Base-by-base conservation (phyloP, 2,888 invertebrate species). In the Eupithecia subfuscata region DNA sequence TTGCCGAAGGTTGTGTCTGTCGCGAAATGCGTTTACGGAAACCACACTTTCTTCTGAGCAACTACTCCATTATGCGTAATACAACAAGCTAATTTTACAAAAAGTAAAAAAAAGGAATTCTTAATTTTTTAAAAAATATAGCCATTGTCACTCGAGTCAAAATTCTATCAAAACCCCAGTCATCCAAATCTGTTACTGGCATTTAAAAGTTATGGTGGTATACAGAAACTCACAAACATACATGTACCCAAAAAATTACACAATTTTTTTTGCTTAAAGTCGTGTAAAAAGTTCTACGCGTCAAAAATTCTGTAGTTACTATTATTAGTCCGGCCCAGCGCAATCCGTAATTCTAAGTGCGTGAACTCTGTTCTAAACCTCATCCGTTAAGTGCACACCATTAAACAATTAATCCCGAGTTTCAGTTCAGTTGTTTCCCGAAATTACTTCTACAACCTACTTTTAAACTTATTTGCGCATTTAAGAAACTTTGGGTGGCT, bases 351-450 rank as follows among this genome's bases (percentile, higher is more conserved):
- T 67, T 56, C 69, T 5, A 65, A 74, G 48, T 67, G 74, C 65
- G 74, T 72, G 60, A 63, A 73, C 65, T 73, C 52, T 52, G 52
- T 40, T 48, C 48, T 67, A 65, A 43, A 37, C 68, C 68, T 63
- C 75, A 77, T 75, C 68, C 75, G 75, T 68, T 73, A 75, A 75
- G 75, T 77, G 63, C 80, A 76, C 78, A 11, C 78, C 79, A 79
- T 80, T 79, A 69, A 76, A 75, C 79, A 78, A 78, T 81, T 78
- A 73, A 70, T 60, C 69, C 64, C 69, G n/a, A 64, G 69, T 73
- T 75, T 67, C 73, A 37, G 70, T 72, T 65, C 67, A 69, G 74
- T 69, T 75, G 70, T 73, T 76, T 75, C 43, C 72, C 71, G 71
- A 77, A 79, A 79, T 78, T 77, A 74, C 76, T 65, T 73, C 69